A percentile compares a stretch with the other conserved stretches of the same genome.
Conservation (phyloP, 2,797 vertebrate genomes). For the Muraenolepis orangiensis region DNA sequence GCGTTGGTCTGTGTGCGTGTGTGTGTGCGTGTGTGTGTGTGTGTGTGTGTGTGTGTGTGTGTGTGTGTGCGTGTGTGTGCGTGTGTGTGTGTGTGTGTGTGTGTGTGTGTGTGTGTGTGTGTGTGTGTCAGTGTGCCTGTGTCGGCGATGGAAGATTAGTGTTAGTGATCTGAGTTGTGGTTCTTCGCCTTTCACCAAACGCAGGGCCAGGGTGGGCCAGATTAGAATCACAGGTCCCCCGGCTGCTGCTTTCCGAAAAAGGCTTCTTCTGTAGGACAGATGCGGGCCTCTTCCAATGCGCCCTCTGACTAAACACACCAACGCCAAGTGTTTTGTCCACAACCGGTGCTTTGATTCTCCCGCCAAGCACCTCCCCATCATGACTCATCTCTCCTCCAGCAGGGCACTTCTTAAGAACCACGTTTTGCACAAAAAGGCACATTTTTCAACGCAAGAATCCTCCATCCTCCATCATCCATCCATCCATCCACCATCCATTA, state of each 20-base stretch:
- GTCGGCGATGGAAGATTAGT: conserved; percentile 46
- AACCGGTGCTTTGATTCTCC: background rate
- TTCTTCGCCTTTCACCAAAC: conserved; percentile 35
- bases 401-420: background rate
- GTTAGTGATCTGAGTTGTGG: conserved; percentile 48
- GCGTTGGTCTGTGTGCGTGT: no score
- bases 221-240: conserved; percentile 53
- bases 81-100: no score
- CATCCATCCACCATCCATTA: no score
- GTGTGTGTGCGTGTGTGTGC: background rate
- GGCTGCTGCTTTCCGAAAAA: conserved; percentile 41
- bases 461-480: background rate
- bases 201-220: conserved; percentile 6
- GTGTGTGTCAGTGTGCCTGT: no score
- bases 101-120: conserved; percentile 19
- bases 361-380: background rate
- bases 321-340: no score
- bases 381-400: background rate
- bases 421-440: background rate
- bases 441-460: background rate
- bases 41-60: conserved; percentile 29
- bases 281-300: background rate
- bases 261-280: conserved; percentile 17
- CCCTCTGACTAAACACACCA: background rate
- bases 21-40: conserved; percentile 28